Conservation (phyloP, 2,113 vertebrate species). For the Ailuropoda melanoleuca region DNA sequence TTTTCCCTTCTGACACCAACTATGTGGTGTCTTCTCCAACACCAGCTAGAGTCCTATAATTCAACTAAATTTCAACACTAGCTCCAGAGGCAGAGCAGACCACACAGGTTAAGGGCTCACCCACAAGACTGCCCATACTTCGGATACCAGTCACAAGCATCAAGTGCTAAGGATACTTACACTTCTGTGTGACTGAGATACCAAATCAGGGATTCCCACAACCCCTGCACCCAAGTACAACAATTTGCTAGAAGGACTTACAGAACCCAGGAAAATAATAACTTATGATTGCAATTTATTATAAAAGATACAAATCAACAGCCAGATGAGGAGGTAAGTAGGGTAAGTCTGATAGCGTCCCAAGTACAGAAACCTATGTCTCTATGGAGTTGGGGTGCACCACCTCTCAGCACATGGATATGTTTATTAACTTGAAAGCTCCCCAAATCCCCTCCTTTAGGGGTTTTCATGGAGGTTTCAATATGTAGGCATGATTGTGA, state of each 20-base stretch:
- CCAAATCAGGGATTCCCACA: not conserved
- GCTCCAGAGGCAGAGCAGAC: not conserved
- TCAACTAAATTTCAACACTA: not conserved
- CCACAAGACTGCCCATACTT: not conserved
- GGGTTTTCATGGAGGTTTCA: not conserved
- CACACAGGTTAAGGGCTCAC: not conserved
- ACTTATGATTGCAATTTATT: not conserved
- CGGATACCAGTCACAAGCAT: not conserved
- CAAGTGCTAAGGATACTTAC: not conserved
- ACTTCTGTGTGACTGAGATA: not conserved
- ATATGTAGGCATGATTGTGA: not conserved
- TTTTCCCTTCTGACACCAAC: not conserved
- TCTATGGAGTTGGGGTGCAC: not conserved
- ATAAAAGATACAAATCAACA: not conserved
- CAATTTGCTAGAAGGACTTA: not conserved
- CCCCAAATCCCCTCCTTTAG: not conserved
- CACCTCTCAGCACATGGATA: not conserved
- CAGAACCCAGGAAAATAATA: not conserved
- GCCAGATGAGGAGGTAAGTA: not conserved
- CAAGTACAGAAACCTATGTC: not conserved
- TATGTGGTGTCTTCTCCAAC: not conserved
- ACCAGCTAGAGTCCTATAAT: not conserved
- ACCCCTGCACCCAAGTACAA: not conserved
- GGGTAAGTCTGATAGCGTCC: not conserved
- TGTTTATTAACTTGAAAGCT: not conserved